Base-by-base conservation (phyloP, 2,797 vertebrate genomes). In the Enteromius thamalakanensis region DNA sequence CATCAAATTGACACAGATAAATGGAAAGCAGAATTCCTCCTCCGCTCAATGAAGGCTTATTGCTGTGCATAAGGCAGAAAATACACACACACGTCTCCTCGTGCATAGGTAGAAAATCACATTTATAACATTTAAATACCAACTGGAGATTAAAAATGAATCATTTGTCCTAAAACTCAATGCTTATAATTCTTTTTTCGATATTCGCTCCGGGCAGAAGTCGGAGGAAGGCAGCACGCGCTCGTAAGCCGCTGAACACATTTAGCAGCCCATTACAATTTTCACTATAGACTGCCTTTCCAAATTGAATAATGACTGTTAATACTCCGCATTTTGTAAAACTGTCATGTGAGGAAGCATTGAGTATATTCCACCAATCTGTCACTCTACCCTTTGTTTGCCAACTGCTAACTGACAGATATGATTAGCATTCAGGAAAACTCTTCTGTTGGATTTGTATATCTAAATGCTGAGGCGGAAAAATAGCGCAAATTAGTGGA, bases 401-500 rank as follows among this genome's bases (percentile, higher is more conserved):
- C 81, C 74, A 85, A 71, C 86, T 69, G 55, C 69, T 84, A 84
- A 79, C 76, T 86, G 86, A 87, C 85, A 82, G 79, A 64, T 49
- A 76, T 65, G 83, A 87, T 90, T 90, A 85, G 76, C 82, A 88
- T 86, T 84, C 81, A 72, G 81, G 68, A 80, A 55, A 55, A 76
- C 42, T 29, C 55, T 74, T 86, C 75, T 45, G 26, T 58, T 37
- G 69, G 77, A 82, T 90, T 85, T 83, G 79, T 80, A 75, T 75
- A 85, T 79, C 26, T 64, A 80, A 87, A 88, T 80, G 65, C 68
- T 45, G 37, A 51, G 68, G 65, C 49, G 83, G 83, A 82, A 78
- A 81, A 76, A 89, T 83, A 84, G 58, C 9, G 58, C 60, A 85
- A 91, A 90, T 89, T 80, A 89, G 77, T 79, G 40, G 71, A 86